Base-by-base conservation (phyloP, 2,113 vertebrate species). In the Panthera tigris region DNA sequence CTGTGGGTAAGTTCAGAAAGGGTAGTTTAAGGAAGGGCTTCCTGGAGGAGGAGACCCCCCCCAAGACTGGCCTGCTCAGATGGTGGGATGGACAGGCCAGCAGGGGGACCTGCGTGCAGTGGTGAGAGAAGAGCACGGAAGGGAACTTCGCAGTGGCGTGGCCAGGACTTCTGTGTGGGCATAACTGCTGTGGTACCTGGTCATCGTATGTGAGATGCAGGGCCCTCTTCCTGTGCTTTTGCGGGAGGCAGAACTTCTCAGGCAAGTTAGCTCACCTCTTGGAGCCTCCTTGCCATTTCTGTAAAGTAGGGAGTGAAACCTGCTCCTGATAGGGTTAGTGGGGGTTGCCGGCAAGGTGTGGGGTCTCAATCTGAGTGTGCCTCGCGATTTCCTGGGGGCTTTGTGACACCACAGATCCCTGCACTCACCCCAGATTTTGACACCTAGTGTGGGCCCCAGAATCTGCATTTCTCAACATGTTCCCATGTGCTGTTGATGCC, bases 401-500 rank as follows among this genome's bases (percentile, higher is more conserved):
- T 16, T 39, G 45, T 29, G 16, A 55, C 3, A 15, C 27, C 15
- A 11, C 52, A 69, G 66, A 39, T 55, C 12, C 0, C 78, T 57
- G 69, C 7, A 41, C 63, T 33, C 14, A 61, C 4, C 76, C 18
- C 33, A 21, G 65, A 27, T 52, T 29, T 36, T 11, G 45, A 79
- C 23, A 23, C 19, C 21, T 1, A 55, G 18, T 1, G 0, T n/a
- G 21, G 31, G 11, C 48, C 16, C 0, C 2, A 39, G 12, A 57
- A 4, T 14, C 2, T 3, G 3, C 4, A 23, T 39, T 78, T 45
- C 69, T 39, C 9, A 4, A 55, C 52, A 5, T 1, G 0, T 52
- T 41, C 31, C 48, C 55, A 52, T 65, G 76, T 29, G 73, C 41
- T 31, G 73, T 41, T 9, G 48, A 45, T 15, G 13, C 27, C 41